Evolutionary conservation across 2,888 invertebrate species (phyloP).

Genomic region (Drosophila nigricruria): DNA sequence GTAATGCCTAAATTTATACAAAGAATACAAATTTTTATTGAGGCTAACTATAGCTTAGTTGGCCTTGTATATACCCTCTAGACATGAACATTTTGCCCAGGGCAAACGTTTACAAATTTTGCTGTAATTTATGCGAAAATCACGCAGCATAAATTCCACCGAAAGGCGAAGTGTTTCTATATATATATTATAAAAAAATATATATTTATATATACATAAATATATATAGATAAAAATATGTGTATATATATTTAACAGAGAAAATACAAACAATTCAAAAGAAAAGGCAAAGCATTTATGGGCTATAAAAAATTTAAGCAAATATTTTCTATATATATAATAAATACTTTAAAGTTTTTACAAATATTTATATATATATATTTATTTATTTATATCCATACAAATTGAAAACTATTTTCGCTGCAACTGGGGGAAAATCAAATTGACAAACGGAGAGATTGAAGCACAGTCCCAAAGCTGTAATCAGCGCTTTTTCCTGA

Average conservation of each 20-base stretch:
- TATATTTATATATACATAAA: background rate
- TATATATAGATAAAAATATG: background rate
- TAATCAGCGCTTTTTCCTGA: conserved; percentile 28
- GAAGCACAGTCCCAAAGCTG: conserved; percentile 35
- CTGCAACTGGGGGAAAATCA: conserved; percentile 24
- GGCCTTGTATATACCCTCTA: conserved; percentile 2
- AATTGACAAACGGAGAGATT: conserved; percentile 38
- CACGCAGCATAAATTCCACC: conserved; percentile 44
- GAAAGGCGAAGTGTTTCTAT: conserved; percentile 38
- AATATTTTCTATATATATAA: background rate
- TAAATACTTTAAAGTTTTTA: background rate
- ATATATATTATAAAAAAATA: background rate
- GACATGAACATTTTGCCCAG: background rate
- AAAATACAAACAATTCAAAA: background rate
- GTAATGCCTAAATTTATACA: too few relatives aligned
- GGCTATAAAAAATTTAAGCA: background rate
- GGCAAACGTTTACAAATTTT: conserved; percentile 25
- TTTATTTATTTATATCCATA: background rate
- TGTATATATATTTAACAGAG: background rate
- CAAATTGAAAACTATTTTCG: conserved; percentile 48
- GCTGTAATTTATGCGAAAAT: conserved; percentile 54
- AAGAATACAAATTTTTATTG: too few relatives aligned
- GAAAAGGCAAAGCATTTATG: background rate
- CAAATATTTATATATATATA: background rate
- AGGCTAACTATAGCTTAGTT: background rate